Evolutionary conservation across 2,888 invertebrate genomes (phyloP), one percentile per base, ranked within the genome.

Genomic region (Eupithecia vulgata): DNA sequence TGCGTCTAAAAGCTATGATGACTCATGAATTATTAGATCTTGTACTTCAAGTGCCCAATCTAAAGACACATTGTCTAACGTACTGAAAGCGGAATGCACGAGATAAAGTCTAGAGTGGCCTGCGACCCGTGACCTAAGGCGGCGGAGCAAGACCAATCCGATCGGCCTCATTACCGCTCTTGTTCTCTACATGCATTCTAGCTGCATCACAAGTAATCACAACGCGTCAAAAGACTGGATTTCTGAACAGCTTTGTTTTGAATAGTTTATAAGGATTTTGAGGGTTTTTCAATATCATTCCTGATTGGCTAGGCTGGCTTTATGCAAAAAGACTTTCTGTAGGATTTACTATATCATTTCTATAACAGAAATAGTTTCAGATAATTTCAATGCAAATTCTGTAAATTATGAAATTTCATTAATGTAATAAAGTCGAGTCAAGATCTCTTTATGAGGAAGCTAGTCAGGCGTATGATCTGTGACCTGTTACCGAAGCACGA

Each of bases 131-230:
- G 87, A 87, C 88, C 85, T 75, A 79, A 76, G 74, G 80, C 87
- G 84, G 80, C 88, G 84, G 85, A 89, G 85, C 90, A 87, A 81
- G 86, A 87, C 90, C 88, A 87, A 90, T 89, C 85, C 84, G 87
- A 90, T 89, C 88, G 84, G 86, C 87, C 88, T 87, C 88, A 89
- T 90, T 91, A 87, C 85, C 77, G 83, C 80, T 78, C 81, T 79
- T 79, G 77, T 79, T 79, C 80, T 79, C 81, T 83, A 52, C 37
- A 35, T 82, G 79, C 81, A 83, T 80, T 80, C 75, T 75, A 73
- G 78, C 17, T 30, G 30, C 61, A 61, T 61, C 17, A 15, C 15
- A 61, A 30, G 17, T 34, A 34, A 34, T 61, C 61, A 61, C 61
- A 57, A 57, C 25, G 25, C 57, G 57, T 21, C 21, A 21, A 52